A percentile compares a stretch with the other conserved stretches of the same genome.
Conservation (phyloP, 2,797 vertebrate species). For the Benthosema pterotum region DNA sequence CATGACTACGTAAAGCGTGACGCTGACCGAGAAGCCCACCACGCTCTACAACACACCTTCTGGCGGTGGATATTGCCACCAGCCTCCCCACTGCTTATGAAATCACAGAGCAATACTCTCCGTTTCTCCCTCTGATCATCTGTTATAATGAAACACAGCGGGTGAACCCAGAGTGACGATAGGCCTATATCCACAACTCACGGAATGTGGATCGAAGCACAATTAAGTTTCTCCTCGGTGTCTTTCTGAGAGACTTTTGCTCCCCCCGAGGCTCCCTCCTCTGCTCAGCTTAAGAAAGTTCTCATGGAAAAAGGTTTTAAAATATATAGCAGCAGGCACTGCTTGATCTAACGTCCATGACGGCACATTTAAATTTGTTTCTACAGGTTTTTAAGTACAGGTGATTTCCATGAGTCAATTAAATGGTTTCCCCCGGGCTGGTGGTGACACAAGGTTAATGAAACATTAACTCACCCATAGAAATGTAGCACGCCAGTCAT, state of each 20-base stretch:
- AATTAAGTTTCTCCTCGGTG: conserved; percentile 6
- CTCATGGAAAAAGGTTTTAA: too few relatives aligned
- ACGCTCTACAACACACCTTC: neutral
- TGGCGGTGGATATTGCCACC: conserved; percentile 7
- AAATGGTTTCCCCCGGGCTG: too few relatives aligned
- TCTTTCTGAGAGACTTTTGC: conserved; percentile 12
- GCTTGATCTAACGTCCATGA: too few relatives aligned
- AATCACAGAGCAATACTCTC: conserved; percentile 18
- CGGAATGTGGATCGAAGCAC: conserved; percentile 11
- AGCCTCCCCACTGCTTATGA: conserved; percentile 14
- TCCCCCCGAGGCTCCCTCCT: neutral
- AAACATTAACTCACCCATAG: too few relatives aligned
- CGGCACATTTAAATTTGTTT: too few relatives aligned
- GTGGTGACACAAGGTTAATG: too few relatives aligned
- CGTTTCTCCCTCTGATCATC: conserved; percentile 19
- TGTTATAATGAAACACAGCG: conserved; percentile 26
- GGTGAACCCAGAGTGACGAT: neutral
- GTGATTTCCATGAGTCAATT: too few relatives aligned
- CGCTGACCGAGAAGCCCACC: conserved; percentile 6
- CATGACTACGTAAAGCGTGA: neutral
- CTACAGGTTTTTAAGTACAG: too few relatives aligned
- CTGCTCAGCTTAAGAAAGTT: too few relatives aligned
- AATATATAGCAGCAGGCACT: too few relatives aligned
- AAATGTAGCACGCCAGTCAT: too few relatives aligned
- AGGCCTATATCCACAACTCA: conserved; percentile 21